phyloP scores from a whole-genome alignment of 2,797 vertebrate species.

The Coilia nasus region DNA sequence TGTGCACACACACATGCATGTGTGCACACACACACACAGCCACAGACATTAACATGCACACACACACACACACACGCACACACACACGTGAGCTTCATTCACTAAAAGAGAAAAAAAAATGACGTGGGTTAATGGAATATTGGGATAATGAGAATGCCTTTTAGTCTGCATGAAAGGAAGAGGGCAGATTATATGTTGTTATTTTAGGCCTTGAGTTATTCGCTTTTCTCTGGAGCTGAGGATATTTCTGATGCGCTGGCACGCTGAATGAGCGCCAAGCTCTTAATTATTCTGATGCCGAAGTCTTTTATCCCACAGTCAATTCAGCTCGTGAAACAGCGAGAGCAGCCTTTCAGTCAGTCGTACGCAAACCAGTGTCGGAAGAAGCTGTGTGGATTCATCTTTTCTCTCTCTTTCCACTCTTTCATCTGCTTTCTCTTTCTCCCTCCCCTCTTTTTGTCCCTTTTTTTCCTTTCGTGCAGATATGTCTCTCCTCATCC shows the following conservation, averaged over 20 bases:
- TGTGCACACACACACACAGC: background rate
- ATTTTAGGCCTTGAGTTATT: conserved; percentile 17
- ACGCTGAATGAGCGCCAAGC: background rate
- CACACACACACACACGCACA: background rate
- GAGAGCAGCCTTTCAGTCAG: conserved; percentile 13
- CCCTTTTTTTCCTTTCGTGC: background rate
- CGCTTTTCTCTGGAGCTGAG: background rate
- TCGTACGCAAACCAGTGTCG: background rate
- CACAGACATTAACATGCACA: background rate
- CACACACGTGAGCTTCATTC: background rate
- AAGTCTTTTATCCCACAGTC: conserved; percentile 11
- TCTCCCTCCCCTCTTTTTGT: conserved; percentile 2
- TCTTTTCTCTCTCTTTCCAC: conserved; percentile 27
- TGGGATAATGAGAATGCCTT: background rate
- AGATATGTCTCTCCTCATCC: background rate
- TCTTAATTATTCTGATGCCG: conserved; percentile 1
- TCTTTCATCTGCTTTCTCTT: conserved; percentile 14
- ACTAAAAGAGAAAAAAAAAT: background rate
- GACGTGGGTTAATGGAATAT: background rate
- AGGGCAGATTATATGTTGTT: conserved; percentile 1
- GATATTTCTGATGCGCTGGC: conserved; percentile 6
- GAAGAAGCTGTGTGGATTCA: background rate
- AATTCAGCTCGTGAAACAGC: conserved; percentile 2
- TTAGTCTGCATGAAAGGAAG: background rate
- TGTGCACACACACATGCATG: background rate